Evolutionary conservation across 1,140 invertebrate species (phyloP), one percentile per base, ranked within the genome.

Genomic region (Trialeurodes vaporariorum): DNA sequence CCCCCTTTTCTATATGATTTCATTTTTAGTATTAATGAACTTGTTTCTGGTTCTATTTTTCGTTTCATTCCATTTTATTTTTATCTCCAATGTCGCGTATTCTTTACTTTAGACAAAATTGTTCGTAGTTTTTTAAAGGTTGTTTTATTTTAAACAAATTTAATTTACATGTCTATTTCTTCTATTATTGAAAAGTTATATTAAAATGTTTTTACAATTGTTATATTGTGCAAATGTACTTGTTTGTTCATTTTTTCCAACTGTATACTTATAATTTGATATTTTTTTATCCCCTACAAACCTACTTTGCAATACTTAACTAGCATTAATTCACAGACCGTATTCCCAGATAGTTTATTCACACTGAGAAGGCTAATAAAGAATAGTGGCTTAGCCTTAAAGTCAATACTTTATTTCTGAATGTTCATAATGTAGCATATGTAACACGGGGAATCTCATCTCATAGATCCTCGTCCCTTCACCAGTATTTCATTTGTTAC

Each of bases 171-270:
- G 34, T 49, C 34, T 49, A 49, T 9, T 49, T 49, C 34, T 49
- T 49, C 17, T 49, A 49, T 49, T 49, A 49, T 49, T 49, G 17
- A 49, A 49, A 49, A 17, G 5, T 49, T 9, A 49, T 49, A 5
- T 5, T 49, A 49, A 49, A 49, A 49, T 5, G 5, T 49, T 49
- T 49, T 49, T 49, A 49, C 34, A 49, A 49, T 49, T 49, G 34
- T 49, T 49, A 49, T 49, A 49, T 49, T 49, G 34, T 49, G 34
- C 34, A 49, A 49, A 49, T 49, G n/a, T 49, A 49, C 34, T 49
- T 49, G 34, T 49, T 49, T 17, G 34, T 49, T 49, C 17, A 9
- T 49, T 49, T 49, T 49, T 17, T 49, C 17, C 34, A 49, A 9
- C 34, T 49, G 34, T 49, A 49, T 49, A 49, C 34, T 49, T 49